Percentiles rank a stretch among this genome's conserved stretches.
Conservation (phyloP, 1,140 invertebrate genomes). For the Goniozus legneri region DNA sequence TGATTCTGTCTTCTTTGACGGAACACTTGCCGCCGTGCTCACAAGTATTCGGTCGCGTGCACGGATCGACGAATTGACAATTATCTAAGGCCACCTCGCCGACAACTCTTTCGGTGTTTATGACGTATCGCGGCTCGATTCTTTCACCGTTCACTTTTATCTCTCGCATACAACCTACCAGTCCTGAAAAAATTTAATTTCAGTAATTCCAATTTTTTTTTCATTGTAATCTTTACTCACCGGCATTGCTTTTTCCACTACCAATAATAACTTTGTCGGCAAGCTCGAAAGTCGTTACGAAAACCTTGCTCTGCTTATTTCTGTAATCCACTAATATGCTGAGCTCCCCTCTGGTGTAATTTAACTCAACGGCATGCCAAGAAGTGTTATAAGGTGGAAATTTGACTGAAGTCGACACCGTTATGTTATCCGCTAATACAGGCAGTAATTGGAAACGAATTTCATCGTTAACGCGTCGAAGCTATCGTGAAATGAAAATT, state of each 20-base stretch:
- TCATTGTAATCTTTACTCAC: slow-evolving; percentile 29
- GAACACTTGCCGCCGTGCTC: slow-evolving; percentile 88
- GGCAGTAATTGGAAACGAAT: slow-evolving; percentile 76
- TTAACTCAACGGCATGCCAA: slow-evolving; percentile 75
- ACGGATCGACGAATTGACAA: slow-evolving; percentile 87
- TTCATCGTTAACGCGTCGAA: slow-evolving; percentile 75
- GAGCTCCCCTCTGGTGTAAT: slow-evolving; percentile 71
- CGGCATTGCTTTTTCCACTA: slow-evolving; percentile 63
- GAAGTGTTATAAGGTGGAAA: slow-evolving; percentile 69
- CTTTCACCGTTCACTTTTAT: slow-evolving; percentile 72
- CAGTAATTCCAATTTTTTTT: not conserved
- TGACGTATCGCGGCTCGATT: slow-evolving; percentile 66
- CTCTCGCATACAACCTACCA: slow-evolving; percentile 87
- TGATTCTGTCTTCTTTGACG: slow-evolving; percentile 80
- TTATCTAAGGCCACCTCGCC: slow-evolving; percentile 88
- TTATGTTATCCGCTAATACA: slow-evolving; percentile 67
- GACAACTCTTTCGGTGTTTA: slow-evolving; percentile 75
- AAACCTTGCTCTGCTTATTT: slow-evolving; percentile 66
- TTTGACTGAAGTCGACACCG: slow-evolving; percentile 73
- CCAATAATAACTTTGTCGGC: slow-evolving; percentile 68
- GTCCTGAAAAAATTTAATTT: slow-evolving; percentile 64
- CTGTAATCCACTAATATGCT: slow-evolving; percentile 71
- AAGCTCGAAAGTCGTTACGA: slow-evolving; percentile 55
- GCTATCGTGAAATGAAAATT: slow-evolving; percentile 48
- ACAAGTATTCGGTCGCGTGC: slow-evolving; percentile 82